Percentiles rank a stretch among this genome's conserved stretches.
These are phyloP conservation scores for Porites australiensis DNA, from an alignment of 64 coral and sea anemone species.

Conservation along the genomic window DNA sequence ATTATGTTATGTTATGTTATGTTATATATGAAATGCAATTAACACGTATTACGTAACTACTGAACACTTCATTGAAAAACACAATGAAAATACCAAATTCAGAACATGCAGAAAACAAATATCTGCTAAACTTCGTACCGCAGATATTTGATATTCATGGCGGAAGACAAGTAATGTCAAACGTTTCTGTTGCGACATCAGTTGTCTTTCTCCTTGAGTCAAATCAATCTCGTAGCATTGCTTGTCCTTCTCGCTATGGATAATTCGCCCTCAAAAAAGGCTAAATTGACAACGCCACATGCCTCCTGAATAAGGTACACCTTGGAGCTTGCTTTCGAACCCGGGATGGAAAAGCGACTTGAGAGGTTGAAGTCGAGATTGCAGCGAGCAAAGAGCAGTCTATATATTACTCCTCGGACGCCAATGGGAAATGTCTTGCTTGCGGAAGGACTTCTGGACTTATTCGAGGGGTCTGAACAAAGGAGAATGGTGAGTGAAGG, in stretches of 20 bases:
- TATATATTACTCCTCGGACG: not conserved
- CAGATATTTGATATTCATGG: too few species aligned
- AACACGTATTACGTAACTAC: too few species aligned
- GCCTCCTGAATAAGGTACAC: not conserved
- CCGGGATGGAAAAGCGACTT: conserved; percentile 37
- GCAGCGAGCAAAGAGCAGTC: conserved; percentile 12
- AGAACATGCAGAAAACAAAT: too few species aligned
- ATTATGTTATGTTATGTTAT: too few species aligned
- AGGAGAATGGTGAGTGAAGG: not conserved
- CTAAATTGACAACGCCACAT: too few species aligned
- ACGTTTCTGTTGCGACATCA: not conserved
- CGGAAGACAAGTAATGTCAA: not conserved
- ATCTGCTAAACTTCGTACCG: too few species aligned
- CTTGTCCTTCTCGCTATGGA: too few species aligned
- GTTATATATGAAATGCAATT: too few species aligned
- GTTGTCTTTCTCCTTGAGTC: not conserved
- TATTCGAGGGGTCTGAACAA: not conserved
- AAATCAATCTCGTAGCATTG: too few species aligned
- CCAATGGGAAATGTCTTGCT: conserved; percentile 45
- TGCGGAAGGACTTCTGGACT: conserved; percentile 35
- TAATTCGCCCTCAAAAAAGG: too few species aligned
- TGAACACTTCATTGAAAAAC: too few species aligned
- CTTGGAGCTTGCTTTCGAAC: conserved; percentile 4
- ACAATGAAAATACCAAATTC: too few species aligned
- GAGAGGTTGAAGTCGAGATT: conserved; percentile 15